Evolutionary conservation across 2,888 invertebrate species (phyloP).

Genomic region (Torymus aiolomorphi): DNA sequence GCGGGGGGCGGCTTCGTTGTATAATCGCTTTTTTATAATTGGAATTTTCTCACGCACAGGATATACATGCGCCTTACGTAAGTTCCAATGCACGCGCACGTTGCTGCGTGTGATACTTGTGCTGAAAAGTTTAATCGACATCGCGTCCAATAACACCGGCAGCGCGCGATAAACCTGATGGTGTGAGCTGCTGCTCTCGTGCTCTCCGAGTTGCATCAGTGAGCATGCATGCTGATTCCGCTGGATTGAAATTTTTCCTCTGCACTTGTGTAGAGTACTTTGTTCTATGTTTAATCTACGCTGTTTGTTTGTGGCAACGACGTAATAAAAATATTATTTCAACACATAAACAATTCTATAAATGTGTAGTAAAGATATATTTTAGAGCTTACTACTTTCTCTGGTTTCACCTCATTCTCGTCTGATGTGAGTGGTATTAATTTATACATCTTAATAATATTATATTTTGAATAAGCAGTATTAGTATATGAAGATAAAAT

Average conservation of each 20-base stretch:
- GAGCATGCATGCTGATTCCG: neutral
- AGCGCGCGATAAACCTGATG: conserved; percentile 19
- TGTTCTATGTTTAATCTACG: too few relatives aligned
- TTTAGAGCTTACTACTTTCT: too few relatives aligned
- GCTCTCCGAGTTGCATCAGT: conserved; percentile 16
- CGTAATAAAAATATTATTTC: too few relatives aligned
- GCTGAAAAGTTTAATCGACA: conserved; percentile 34
- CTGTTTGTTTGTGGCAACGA: too few relatives aligned
- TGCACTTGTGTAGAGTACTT: too few relatives aligned
- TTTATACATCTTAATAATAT: too few relatives aligned
- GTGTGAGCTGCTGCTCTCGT: neutral
- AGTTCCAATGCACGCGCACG: conserved; percentile 8
- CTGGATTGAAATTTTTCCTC: neutral
- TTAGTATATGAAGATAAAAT: too few relatives aligned
- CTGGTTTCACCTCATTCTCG: too few relatives aligned
- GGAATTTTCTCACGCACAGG: conserved; percentile 48
- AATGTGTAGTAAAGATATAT: too few relatives aligned
- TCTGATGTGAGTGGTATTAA: too few relatives aligned
- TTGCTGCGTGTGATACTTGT: conserved; percentile 4
- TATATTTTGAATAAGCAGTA: too few relatives aligned
- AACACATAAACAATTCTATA: too few relatives aligned
- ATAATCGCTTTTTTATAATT: conserved; percentile 46
- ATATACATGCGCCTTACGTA: conserved; percentile 34
- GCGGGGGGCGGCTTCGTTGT: conserved; percentile 22
- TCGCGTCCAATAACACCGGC: conserved; percentile 21